A percentile compares a stretch with the other conserved stretches of the same genome.
These are phyloP conservation scores for Zeus faber DNA, from an alignment of 2,113 vertebrate genomes.

Conservation along the genomic window DNA sequence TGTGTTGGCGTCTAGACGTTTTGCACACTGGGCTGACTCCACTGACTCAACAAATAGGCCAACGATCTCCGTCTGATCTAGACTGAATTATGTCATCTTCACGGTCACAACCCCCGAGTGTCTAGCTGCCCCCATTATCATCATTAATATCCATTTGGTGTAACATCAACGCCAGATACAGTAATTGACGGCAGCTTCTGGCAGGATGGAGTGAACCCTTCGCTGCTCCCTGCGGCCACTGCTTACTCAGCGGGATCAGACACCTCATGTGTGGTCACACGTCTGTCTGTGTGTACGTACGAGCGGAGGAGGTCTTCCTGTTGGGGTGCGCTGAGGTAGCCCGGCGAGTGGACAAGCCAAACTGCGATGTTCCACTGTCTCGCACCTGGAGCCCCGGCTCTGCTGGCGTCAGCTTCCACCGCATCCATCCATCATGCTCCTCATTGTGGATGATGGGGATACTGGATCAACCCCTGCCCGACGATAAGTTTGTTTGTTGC, in stretches of 20 bases:
- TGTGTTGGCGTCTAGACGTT: no score
- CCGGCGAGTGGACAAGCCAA: background rate
- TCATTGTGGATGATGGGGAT: no score
- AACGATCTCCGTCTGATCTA: constrained; percentile 25
- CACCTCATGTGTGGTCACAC: background rate
- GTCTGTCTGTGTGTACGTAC: background rate
- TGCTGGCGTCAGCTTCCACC: constrained; percentile 5
- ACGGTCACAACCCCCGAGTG: constrained; percentile 12
- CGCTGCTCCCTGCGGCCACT: background rate
- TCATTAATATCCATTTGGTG: constrained; percentile 37
- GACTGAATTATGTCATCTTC: constrained; percentile 31
- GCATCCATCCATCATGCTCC: constrained; percentile 13
- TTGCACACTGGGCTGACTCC: no score
- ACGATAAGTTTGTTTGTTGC: no score
- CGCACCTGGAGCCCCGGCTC: constrained; percentile 23
- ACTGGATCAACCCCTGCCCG: no score
- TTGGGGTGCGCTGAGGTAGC: constrained; percentile 13
- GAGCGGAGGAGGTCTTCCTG: background rate
- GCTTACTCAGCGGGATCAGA: constrained; percentile 23
- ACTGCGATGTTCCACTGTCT: constrained; percentile 5
- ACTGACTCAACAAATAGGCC: background rate
- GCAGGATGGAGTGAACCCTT: constrained; percentile 14
- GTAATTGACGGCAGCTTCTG: constrained; percentile 12
- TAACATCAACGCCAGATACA: constrained; percentile 40
- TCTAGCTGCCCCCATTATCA: constrained; percentile 21